A percentile compares a stretch with the other conserved stretches of the same genome.
phyloP scores from a whole-genome alignment of 2,797 vertebrate genomes.

The Lates japonicus region DNA sequence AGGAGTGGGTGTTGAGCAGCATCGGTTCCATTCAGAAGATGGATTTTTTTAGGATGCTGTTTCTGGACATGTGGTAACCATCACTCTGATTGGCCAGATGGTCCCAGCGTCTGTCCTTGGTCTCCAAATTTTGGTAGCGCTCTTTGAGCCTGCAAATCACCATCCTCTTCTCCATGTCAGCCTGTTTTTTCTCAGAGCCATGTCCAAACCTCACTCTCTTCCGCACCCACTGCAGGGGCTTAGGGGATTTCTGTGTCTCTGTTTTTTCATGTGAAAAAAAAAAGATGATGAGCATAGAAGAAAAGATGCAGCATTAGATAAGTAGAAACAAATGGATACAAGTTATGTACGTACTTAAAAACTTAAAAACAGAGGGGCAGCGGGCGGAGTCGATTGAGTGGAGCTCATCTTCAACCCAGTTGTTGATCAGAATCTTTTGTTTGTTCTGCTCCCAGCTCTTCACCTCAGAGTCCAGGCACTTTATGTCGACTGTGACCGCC shows the following conservation, averaged over 20 bases:
- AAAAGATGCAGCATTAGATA: not conserved
- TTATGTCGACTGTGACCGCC: no score
- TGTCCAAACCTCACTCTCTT: not conserved
- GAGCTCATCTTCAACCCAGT: not conserved
- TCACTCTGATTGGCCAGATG: no score
- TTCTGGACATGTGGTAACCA: no score
- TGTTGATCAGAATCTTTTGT: not conserved
- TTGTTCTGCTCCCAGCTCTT: not conserved
- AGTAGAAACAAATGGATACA: not conserved
- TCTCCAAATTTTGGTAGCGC: no score
- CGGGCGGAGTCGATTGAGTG: not conserved
- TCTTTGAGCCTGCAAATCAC: not conserved
- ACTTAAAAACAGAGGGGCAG: not conserved
- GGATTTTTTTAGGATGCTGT: no score
- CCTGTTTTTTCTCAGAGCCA: not conserved
- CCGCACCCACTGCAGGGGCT: not conserved
- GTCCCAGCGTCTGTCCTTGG: not conserved
- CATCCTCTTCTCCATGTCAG: not conserved
- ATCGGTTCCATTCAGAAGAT: no score
- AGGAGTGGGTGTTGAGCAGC: no score
- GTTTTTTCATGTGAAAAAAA: not conserved
- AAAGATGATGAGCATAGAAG: no score
- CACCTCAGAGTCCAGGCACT: not conserved
- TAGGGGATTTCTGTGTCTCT: not conserved
- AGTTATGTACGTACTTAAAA: not conserved